These are phyloP conservation scores for Argopecten irradians DNA, from an alignment of 1,140 invertebrate genomes.

Conservation along the genomic window DNA sequence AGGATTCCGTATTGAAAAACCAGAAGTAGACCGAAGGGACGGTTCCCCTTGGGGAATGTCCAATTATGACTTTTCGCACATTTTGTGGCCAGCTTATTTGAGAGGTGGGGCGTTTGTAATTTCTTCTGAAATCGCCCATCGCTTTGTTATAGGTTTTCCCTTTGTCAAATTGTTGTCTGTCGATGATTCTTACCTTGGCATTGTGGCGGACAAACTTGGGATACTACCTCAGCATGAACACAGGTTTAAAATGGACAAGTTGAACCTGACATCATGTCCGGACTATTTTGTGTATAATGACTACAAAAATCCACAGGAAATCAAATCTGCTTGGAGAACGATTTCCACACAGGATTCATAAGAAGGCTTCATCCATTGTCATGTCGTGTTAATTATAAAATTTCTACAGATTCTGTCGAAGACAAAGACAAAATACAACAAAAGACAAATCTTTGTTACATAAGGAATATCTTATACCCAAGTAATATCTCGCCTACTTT, in stretches of 20 bases:
- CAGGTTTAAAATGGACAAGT: not conserved
- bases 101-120: not conserved
- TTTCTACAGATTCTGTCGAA: no score
- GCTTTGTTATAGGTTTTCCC: not conserved
- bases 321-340: not conserved
- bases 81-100: not conserved
- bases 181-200: not conserved
- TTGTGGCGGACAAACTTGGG: not conserved
- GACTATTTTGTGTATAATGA: not conserved
- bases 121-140: not conserved
- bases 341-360: not conserved
- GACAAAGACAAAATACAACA: no score
- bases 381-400: no score
- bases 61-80: not conserved
- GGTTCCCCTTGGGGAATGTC: not conserved
- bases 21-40: not conserved
- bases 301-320: not conserved
- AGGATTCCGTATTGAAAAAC: not conserved
- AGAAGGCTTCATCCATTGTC: not conserved
- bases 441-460: no score
- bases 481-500: no score
- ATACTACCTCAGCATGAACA: not conserved
- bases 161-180: not conserved
- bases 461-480: no score
- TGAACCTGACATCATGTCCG: not conserved